Evolutionary conservation across 1,140 invertebrate species (phyloP).

Genomic region (Tribolium castaneum): DNA sequence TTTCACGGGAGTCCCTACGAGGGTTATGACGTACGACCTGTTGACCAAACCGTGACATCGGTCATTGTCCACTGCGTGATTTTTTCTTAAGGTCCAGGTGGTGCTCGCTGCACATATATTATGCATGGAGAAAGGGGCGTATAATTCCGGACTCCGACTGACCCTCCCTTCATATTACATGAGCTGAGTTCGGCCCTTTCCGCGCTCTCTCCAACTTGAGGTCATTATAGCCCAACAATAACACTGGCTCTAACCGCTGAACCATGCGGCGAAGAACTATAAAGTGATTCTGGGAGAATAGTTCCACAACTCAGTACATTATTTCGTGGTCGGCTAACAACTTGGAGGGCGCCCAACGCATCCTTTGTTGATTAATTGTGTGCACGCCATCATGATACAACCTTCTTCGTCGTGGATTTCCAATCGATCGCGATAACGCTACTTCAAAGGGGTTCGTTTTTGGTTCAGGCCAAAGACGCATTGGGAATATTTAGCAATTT

Average conservation of each 20-base stretch:
- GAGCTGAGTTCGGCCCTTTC: constrained; percentile 31
- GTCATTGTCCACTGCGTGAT: background rate
- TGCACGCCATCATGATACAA: constrained; percentile 32
- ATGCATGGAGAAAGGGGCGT: constrained; percentile 39
- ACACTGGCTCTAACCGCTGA: constrained; percentile 45
- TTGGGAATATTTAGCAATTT: background rate
- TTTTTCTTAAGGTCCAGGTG: background rate
- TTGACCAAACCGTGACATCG: constrained; percentile 31
- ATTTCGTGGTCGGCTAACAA: constrained; percentile 48
- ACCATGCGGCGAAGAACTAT: constrained; percentile 52
- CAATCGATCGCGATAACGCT: constrained; percentile 4
- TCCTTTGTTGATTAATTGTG: constrained; percentile 53
- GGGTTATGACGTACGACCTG: constrained; percentile 36
- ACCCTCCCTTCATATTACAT: constrained; percentile 47
- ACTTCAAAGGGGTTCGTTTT: background rate
- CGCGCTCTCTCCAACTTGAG: constrained; percentile 37
- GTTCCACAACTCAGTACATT: constrained; percentile 52
- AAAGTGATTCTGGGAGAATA: constrained; percentile 53
- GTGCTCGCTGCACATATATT: constrained; percentile 33
- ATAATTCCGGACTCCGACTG: constrained; percentile 29
- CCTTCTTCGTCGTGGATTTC: background rate
- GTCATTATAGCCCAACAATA: constrained; percentile 49
- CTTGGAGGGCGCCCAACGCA: constrained; percentile 40
- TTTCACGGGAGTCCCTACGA: background rate
- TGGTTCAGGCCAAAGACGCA: background rate